Evolutionary conservation across 2,888 invertebrate genomes (phyloP).

Genomic region (Xanthia togata): DNA sequence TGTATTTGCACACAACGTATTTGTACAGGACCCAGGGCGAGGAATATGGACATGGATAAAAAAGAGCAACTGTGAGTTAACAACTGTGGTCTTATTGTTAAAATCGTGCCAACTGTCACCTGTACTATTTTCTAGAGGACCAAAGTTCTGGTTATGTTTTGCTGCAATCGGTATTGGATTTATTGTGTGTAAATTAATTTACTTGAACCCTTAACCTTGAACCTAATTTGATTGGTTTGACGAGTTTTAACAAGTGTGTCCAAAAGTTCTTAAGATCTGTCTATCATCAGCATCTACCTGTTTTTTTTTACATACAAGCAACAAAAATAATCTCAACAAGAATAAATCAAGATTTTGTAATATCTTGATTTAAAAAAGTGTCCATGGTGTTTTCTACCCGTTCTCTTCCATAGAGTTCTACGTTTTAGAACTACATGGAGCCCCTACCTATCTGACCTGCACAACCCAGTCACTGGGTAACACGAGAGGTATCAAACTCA

Average conservation of each 20-base stretch:
- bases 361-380: not conserved
- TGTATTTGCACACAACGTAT: conserved; percentile 24
- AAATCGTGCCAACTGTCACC: conserved; percentile 10
- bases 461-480: not conserved
- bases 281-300: not conserved
- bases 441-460: not conserved
- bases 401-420: not conserved
- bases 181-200: not conserved
- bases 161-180: not conserved
- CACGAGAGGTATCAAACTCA: not conserved
- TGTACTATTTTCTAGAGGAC: not conserved
- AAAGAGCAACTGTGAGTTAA: not conserved
- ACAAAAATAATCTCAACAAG: not conserved
- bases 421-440: not conserved
- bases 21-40: not conserved
- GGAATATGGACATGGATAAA: conserved; percentile 1
- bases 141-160: not conserved
- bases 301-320: not conserved
- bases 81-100: not conserved
- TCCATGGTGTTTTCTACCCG: not conserved
- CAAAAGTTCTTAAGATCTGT: not conserved
- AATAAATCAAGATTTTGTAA: too few species aligned
- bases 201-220: not conserved
- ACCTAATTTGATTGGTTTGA: too few species aligned
- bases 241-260: not conserved